Evolutionary conservation across 2,113 vertebrate genomes (phyloP).

Genomic region (Zapornia atra): DNA sequence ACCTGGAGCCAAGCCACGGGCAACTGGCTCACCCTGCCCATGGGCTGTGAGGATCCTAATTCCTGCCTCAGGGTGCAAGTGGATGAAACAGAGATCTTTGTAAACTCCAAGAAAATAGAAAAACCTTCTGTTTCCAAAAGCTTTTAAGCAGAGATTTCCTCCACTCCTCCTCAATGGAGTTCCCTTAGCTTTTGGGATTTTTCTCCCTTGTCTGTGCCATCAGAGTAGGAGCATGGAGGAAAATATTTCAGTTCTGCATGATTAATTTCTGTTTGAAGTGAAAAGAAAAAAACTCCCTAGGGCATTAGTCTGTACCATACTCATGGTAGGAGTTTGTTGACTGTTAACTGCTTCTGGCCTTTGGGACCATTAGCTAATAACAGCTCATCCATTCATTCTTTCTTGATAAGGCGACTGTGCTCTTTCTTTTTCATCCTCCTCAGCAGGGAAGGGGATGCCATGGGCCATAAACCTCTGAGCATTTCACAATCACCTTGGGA

Average conservation of each 20-base stretch:
- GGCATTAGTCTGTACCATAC: background rate
- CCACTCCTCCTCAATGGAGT: background rate
- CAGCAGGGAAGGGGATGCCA: background rate
- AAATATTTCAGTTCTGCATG: background rate
- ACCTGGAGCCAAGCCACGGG: background rate
- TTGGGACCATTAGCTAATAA: background rate
- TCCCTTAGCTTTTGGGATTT: background rate
- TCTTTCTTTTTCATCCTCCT: background rate
- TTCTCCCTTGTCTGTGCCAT: background rate
- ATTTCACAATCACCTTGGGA: background rate
- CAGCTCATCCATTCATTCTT: background rate
- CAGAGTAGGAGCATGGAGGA: background rate
- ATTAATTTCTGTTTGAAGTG: background rate
- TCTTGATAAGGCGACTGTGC: background rate
- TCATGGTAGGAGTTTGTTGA: background rate
- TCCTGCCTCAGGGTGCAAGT: background rate
- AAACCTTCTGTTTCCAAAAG: background rate
- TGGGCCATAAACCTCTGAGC: background rate
- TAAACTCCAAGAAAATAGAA: background rate
- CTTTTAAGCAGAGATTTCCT: background rate
- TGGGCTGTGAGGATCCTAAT: too few species aligned
- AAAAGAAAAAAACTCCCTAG: background rate
- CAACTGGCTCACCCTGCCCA: background rate
- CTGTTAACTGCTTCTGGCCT: background rate
- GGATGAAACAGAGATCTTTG: background rate